These are phyloP conservation scores for Calycopis cecrops DNA, from an alignment of 1,140 invertebrate genomes.

Conservation along the genomic window DNA sequence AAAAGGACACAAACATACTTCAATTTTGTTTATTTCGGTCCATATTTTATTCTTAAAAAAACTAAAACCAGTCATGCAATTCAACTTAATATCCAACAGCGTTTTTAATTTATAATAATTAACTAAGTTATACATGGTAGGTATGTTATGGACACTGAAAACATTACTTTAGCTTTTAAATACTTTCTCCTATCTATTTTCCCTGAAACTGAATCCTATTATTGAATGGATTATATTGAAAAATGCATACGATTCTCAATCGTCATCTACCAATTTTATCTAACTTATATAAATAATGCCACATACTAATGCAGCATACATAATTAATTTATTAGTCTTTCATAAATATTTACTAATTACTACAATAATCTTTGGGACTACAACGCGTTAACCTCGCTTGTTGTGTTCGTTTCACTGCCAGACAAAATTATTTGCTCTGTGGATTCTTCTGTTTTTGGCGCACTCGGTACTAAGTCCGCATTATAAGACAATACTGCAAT, in stretches of 20 bases:
- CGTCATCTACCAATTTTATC: not conserved
- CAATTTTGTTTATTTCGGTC: too few species aligned
- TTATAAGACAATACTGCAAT: not conserved
- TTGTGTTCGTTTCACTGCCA: not conserved
- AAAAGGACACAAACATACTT: too few species aligned
- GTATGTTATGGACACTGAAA: not conserved
- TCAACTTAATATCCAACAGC: not conserved
- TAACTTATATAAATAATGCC: constrained; percentile 6
- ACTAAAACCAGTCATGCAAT: too few species aligned
- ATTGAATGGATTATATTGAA: too few species aligned
- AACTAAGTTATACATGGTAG: not conserved
- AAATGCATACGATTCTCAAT: not conserved
- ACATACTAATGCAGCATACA: not conserved
- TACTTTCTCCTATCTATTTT: not conserved
- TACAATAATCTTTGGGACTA: constrained; percentile 1
- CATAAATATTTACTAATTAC: constrained; percentile 3
- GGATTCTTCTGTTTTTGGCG: not conserved
- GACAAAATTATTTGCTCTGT: not conserved
- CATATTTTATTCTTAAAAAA: too few species aligned
- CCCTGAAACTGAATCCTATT: not conserved
- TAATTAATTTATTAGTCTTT: constrained; percentile 4
- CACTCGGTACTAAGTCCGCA: not conserved
- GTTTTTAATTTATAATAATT: not conserved
- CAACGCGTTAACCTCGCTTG: not conserved
- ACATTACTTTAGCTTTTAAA: not conserved